These are phyloP conservation scores for Notarius quadriscutis DNA, from an alignment of 2,113 vertebrate species.

Conservation along the genomic window DNA sequence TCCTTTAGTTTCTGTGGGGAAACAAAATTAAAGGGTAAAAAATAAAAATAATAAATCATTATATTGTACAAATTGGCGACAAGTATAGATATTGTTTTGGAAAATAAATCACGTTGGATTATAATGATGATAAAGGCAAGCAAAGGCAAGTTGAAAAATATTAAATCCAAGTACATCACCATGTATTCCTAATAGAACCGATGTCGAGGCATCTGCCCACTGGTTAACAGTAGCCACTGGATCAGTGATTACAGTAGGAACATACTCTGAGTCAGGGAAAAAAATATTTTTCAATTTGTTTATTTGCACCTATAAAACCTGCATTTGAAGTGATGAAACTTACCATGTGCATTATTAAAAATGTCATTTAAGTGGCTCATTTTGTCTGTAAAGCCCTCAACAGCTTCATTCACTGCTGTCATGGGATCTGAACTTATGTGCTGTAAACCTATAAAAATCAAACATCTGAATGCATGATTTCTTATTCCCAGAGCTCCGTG, in stretches of 20 bases:
- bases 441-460: conserved; percentile 63
- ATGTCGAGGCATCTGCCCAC: conserved; percentile 19
- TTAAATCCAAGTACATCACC: not conserved
- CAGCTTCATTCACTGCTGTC: conserved; percentile 64
- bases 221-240: conserved; percentile 24
- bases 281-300: not conserved
- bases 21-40: not conserved
- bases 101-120: not conserved
- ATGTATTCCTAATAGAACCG: conserved; percentile 24
- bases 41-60: not conserved
- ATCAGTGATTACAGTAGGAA: conserved; percentile 36
- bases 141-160: not conserved
- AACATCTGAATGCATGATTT: not conserved
- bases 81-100: not conserved
- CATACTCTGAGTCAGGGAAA: conserved; percentile 21
- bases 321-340: not conserved
- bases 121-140: not conserved
- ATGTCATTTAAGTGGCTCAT: conserved; percentile 56
- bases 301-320: not conserved
- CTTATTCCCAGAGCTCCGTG: not conserved
- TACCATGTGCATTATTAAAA: conserved; percentile 69
- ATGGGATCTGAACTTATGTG: conserved; percentile 68
- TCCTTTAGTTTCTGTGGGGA: conserved; percentile 19
- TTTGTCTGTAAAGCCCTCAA: conserved; percentile 58
- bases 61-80: not conserved